Evolutionary conservation across 2,888 invertebrate species (phyloP), one percentile per base, ranked within the genome.

Genomic region (Kryphioiulus occultus): DNA sequence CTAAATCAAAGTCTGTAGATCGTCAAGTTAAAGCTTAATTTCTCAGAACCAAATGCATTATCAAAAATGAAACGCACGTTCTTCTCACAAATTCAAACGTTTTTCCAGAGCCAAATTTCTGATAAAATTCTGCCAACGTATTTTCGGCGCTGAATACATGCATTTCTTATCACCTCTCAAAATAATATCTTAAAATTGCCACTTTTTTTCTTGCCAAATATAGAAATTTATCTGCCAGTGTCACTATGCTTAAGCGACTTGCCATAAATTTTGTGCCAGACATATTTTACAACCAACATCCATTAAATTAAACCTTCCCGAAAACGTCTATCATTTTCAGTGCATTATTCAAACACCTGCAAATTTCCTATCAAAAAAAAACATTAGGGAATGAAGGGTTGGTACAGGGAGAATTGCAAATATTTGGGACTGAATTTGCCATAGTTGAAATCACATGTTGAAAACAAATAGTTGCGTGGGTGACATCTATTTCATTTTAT

Each of bases 241-340:
- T 68, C 53, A 53, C 53, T 53, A 53, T n/a, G 15, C 15, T 12
- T n/a, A 53, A 53, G 19, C 68, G 26, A 68, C 68, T 68, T 3
- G 68, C 68, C 22, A 68, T 68, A 68, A 68, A 68, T 68, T 68
- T 22, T 68, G 10, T 12, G 68, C 9, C 26, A n/a, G n/a, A 26
- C 68, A 26, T 68, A 68, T 26, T 68, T 26, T 68, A 68, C 68
- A 68, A 53, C 53, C n/a, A 19, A 68, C 68, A 26, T 68, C 5
- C 68, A 68, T 68, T 26, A 68, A 68, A 68, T 68, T 12, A 26
- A 68, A 9, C 68, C 68, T 26, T 68, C 26, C 68, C 22, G 12
- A 12, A 68, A 68, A 68, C 59, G 59, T 68, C n/a, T 68, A 68
- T 68, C 68, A 26, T 68, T 68, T 68, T 68, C 68, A 68, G 68